Conservation (phyloP, 2,888 invertebrate species). For the Arenicola marina region DNA sequence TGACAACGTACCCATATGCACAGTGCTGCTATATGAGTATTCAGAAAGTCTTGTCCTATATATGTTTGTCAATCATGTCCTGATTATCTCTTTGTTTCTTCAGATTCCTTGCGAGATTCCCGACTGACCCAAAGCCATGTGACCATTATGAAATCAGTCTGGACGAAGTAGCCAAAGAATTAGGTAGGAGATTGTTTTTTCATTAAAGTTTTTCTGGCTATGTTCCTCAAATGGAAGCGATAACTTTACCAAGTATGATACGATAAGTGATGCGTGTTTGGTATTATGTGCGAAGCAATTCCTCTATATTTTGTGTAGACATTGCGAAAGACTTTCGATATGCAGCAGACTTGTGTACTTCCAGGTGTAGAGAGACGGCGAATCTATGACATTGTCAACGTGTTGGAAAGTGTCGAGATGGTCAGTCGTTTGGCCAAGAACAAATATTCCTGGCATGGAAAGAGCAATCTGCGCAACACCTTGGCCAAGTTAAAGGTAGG, state of each 20-base stretch:
- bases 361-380: conserved; percentile 69
- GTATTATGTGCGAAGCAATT: too few species aligned
- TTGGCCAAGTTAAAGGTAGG: conserved; percentile 69
- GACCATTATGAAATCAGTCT: conserved; percentile 67
- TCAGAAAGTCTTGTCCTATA: too few species aligned
- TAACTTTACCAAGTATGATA: too few species aligned
- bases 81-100: conserved; percentile 16
- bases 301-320: not conserved
- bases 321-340: not conserved
- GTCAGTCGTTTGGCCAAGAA: conserved; percentile 70
- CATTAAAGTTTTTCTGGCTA: too few species aligned
- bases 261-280: too few species aligned
- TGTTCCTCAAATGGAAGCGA: too few species aligned
- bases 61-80: too few species aligned
- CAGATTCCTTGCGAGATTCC: conserved; percentile 40
- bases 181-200: conserved; percentile 63
- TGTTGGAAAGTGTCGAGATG: conserved; percentile 74
- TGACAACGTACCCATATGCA: too few species aligned
- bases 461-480: conserved; percentile 67
- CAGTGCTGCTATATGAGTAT: too few species aligned
- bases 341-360: conserved; percentile 6
- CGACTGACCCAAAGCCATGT: conserved; percentile 56
- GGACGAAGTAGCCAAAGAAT: conserved; percentile 69
- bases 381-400: conserved; percentile 77
- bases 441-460: conserved; percentile 74